Evolutionary conservation across 2,113 vertebrate genomes (phyloP).

Genomic region (Aplodontia rufa): DNA sequence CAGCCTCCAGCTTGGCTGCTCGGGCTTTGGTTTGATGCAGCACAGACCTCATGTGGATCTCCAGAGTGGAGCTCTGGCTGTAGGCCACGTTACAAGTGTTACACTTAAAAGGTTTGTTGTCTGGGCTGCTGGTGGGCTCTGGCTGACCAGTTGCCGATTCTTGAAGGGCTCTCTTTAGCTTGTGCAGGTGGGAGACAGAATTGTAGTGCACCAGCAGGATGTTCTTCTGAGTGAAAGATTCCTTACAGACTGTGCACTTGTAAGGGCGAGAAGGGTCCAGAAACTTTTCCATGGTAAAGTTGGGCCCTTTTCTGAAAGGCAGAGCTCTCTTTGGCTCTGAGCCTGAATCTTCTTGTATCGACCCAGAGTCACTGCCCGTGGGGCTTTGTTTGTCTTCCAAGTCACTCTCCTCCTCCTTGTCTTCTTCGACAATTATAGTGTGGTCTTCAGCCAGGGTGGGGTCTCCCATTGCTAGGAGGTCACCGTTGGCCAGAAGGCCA

Average conservation of each 20-base stretch:
- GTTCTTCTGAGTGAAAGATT: constrained; percentile 99
- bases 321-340: constrained; percentile 97
- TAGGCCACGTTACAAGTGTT: constrained; percentile 99
- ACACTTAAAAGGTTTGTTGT: constrained; percentile 99
- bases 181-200: constrained; percentile 98
- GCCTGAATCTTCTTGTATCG: constrained; percentile 95
- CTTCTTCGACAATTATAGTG: constrained; percentile 94
- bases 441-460: constrained; percentile 94
- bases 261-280: constrained; percentile 98
- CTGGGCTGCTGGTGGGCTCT: constrained; percentile 97
- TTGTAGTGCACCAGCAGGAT: constrained; percentile 99
- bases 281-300: constrained; percentile 99
- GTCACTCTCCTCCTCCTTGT: constrained; percentile 98
- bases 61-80: constrained; percentile 98
- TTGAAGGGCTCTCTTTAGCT: constrained; percentile 97
- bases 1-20: constrained; percentile 97
- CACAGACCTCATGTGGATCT: constrained; percentile 99
- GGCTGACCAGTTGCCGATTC: constrained; percentile 97
- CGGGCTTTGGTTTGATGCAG: constrained; percentile 98
- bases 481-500: constrained; percentile 95
- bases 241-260: constrained; percentile 99
- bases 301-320: constrained; percentile 97
- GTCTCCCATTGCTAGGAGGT: constrained; percentile 95
- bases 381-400: constrained; percentile 98
- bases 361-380: constrained; percentile 95